Evolutionary conservation across 2,797 vertebrate genomes (phyloP), one percentile per base, ranked within the genome.

Genomic region (Novumbra hubbsi): DNA sequence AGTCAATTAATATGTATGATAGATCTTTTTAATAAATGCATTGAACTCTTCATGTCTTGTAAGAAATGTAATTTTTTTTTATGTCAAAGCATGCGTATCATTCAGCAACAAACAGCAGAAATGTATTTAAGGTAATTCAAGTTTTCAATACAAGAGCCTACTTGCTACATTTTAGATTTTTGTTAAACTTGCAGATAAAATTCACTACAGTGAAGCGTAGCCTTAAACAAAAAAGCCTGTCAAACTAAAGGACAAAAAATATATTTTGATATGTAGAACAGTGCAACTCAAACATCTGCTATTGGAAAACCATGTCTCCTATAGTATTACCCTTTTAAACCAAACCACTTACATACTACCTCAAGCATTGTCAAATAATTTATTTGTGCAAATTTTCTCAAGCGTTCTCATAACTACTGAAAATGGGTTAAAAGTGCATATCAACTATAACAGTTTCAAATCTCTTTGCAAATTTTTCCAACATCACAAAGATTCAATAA

Each of bases 271-370:
- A 19, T 71, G 52, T 72, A 76, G 68, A 83, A 85, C 70, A 83
- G 85, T 74, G 76, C 69, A 77, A 80, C 50, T 71, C 73, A 71
- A 78, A 70, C 78, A 57, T 68, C 73, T 73, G 73, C 60, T 63
- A 67, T 75, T 63, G 77, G 50, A 80, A 70, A 45, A 74, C 68
- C 75, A 41, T 80, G 78, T 82, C 73, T 73, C 78, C 49, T 74
- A 84, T 84, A 76, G 78, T 84, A 87, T 78, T 72, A 78, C 74
- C 80, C 87, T 75, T 81, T 80, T 73, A 72, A 84, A 70, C 77
- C 62, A 69, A 71, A 76, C 69, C 57, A 67, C 68, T 34, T 74
- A 50, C 64, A 73, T 24, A 24, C 71, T 71, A 38, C 72, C 85
- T 84, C 84, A 76, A 78, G 82, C 75, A 79, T 60, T 68, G 41